phyloP scores from a whole-genome alignment of 1,140 invertebrate genomes.

The Aphis gossypii region DNA sequence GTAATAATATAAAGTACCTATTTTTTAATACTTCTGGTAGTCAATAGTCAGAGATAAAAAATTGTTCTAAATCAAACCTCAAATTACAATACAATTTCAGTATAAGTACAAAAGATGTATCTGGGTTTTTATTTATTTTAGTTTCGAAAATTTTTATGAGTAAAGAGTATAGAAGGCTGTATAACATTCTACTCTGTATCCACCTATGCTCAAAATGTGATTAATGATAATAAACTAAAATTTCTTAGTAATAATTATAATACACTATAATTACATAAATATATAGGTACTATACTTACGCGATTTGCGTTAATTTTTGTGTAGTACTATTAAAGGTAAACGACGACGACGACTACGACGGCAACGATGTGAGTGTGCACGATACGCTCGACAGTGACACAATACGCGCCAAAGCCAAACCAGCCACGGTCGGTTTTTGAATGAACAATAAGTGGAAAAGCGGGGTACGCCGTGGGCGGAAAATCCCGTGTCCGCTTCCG shows the following conservation, averaged over 20 bases:
- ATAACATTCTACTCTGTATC: too few species aligned
- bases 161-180: too few species aligned
- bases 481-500: neutral
- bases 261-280: neutral
- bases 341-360: neutral
- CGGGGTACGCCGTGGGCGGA: neutral
- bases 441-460: conserved; percentile 9
- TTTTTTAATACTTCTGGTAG: too few species aligned
- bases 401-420: neutral
- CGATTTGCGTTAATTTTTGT: neutral
- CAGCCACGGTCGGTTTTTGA: conserved; percentile 9
- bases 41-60: too few species aligned
- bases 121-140: neutral
- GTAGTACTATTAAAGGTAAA: neutral
- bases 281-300: neutral
- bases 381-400: conserved; percentile 19
- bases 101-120: neutral
- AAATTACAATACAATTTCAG: neutral
- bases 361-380: neutral
- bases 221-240: neutral
- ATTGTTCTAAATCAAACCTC: neutral
- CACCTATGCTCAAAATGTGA: neutral
- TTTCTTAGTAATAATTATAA: neutral
- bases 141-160: neutral
- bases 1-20: too few species aligned